phyloP scores from a whole-genome alignment of 2,888 invertebrate genomes.

The Eurytoma californica region DNA sequence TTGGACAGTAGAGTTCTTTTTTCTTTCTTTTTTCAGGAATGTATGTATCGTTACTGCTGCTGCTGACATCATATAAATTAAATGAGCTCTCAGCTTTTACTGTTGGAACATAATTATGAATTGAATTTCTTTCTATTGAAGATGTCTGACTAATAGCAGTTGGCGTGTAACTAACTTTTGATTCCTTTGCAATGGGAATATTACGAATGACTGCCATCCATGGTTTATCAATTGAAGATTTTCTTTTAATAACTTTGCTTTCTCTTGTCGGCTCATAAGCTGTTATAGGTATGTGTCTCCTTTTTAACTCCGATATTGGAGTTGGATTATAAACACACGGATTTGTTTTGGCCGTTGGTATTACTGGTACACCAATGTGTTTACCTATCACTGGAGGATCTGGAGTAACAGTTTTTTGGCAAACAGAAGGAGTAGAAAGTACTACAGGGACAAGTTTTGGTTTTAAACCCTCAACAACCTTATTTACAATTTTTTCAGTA shows the following conservation, averaged over 20 bases:
- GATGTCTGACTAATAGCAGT: conserved; percentile 64
- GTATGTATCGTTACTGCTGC: conserved; percentile 65
- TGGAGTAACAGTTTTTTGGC: conserved; percentile 23
- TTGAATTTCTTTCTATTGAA: conserved; percentile 57
- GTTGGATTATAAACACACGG: conserved; percentile 79
- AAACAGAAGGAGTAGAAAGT: conserved; percentile 40
- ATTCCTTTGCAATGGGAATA: conserved; percentile 51
- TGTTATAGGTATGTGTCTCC: conserved; percentile 72
- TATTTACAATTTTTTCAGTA: conserved; percentile 76
- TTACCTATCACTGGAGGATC: conserved; percentile 47
- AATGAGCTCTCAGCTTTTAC: conserved; percentile 63
- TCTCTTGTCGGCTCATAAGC: conserved; percentile 71
- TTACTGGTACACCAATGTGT: conserved; percentile 63
- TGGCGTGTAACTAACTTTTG: conserved; percentile 68
- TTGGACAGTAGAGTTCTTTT: conserved; percentile 70
- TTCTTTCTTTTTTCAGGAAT: conserved; percentile 61
- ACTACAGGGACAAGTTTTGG: conserved; percentile 67
- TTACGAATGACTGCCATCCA: conserved; percentile 65
- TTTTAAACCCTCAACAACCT: conserved; percentile 76
- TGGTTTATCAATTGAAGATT: conserved; percentile 65
- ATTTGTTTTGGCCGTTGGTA: conserved; percentile 64
- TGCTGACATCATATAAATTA: conserved; percentile 66
- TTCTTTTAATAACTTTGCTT: conserved; percentile 69
- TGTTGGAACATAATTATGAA: conserved; percentile 69
- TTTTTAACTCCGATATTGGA: conserved; percentile 79